phyloP scores from a whole-genome alignment of 2,888 invertebrate genomes.

The Melitaea athalia region DNA sequence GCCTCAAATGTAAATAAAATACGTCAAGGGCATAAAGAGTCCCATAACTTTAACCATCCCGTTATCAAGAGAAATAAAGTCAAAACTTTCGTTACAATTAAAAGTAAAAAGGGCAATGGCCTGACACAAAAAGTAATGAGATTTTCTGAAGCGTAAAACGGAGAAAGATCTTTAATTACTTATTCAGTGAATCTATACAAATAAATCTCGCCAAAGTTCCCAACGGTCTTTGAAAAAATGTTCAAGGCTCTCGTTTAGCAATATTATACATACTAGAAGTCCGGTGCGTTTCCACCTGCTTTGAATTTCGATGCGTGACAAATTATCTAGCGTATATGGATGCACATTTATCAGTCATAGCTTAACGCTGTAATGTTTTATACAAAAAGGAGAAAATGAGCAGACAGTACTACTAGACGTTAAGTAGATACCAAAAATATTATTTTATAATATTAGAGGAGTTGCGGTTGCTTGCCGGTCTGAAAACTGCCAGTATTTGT shows the following conservation, averaged over 20 bases:
- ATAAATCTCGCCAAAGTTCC: constrained; percentile 12
- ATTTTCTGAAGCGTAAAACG: constrained; percentile 30
- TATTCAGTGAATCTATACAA: constrained; percentile 19
- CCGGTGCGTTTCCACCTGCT: too few relatives aligned
- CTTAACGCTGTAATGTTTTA: too few relatives aligned
- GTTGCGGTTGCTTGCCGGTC: too few relatives aligned
- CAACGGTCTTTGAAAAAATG: not conserved
- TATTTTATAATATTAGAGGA: too few relatives aligned
- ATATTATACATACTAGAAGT: not conserved
- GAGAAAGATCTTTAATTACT: constrained; percentile 27
- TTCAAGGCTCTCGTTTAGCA: not conserved
- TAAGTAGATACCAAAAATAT: too few relatives aligned
- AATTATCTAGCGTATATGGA: too few relatives aligned
- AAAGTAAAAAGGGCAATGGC: constrained; percentile 28
- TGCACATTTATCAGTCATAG: too few relatives aligned
- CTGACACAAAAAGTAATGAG: constrained; percentile 32
- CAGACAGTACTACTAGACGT: too few relatives aligned
- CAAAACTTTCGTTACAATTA: constrained; percentile 21
- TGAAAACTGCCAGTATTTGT: too few relatives aligned
- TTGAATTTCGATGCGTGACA: too few relatives aligned
- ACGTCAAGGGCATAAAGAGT: not conserved
- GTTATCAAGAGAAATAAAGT: constrained; percentile 12
- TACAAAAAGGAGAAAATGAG: too few relatives aligned
- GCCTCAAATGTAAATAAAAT: too few relatives aligned
- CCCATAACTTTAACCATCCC: not conserved